Percentiles rank a stretch among this genome's conserved stretches.
phyloP scores from a whole-genome alignment of 2,888 invertebrate species.

The Geophilus truncorum region DNA sequence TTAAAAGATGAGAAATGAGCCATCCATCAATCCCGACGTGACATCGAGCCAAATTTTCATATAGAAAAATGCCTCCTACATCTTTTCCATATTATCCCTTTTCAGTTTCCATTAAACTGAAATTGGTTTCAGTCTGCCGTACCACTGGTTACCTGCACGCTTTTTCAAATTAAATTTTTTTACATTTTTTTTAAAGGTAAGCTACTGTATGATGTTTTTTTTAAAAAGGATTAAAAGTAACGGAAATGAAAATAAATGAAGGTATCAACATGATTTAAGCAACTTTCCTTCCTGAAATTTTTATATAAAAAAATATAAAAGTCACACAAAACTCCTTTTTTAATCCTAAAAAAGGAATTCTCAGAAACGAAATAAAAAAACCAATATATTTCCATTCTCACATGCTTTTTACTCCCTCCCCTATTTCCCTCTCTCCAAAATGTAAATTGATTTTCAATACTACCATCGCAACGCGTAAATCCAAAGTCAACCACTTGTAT shows the following conservation, averaged over 20 bases:
- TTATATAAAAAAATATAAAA: too few relatives aligned
- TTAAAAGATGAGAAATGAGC: constrained; percentile 10
- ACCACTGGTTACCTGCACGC: not conserved
- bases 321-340: too few relatives aligned
- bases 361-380: too few relatives aligned
- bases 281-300: too few relatives aligned
- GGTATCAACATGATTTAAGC: too few relatives aligned
- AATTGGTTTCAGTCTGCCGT: not conserved
- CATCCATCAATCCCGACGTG: constrained; percentile 15
- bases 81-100: not conserved
- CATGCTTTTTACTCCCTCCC: too few relatives aligned
- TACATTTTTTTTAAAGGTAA: not conserved
- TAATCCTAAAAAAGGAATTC: too few relatives aligned
- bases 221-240: too few relatives aligned
- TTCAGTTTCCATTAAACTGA: not conserved
- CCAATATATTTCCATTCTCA: too few relatives aligned
- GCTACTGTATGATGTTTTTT: too few relatives aligned
- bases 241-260: too few relatives aligned
- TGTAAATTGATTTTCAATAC: not conserved
- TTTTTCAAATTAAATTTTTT: not conserved
- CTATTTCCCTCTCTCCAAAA: too few relatives aligned
- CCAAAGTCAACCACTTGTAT: not conserved
- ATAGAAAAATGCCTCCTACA: not conserved
- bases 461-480: not conserved
- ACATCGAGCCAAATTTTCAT: not conserved